Evolutionary conservation across 2,888 invertebrate species (phyloP).

Genomic region (Adineta ricciae): DNA sequence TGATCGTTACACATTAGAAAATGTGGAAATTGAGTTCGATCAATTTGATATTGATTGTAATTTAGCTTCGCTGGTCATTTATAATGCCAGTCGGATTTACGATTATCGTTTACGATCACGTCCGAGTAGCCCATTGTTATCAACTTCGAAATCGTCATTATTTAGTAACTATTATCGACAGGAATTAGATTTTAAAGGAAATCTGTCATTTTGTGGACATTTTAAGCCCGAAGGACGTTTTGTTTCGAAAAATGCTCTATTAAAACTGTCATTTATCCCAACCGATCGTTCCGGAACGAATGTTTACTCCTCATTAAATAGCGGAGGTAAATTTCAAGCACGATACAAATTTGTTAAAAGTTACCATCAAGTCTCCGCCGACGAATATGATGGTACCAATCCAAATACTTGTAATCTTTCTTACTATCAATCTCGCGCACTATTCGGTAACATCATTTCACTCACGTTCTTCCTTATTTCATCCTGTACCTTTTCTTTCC

Average conservation of each 20-base stretch:
- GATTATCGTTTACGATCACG: background rate
- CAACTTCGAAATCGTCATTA: background rate
- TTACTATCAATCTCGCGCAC: background rate
- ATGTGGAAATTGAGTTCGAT: slow-evolving; percentile 14
- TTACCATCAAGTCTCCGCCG: slow-evolving; percentile 2
- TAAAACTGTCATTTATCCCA: background rate
- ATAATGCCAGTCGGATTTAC: background rate
- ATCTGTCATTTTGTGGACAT: slow-evolving; percentile 8
- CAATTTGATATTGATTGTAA: background rate
- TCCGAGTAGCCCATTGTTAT: background rate
- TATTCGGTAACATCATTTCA: background rate
- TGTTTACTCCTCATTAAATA: background rate
- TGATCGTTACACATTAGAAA: slow-evolving; percentile 23
- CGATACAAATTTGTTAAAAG: background rate
- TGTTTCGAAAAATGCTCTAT: background rate
- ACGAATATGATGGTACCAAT: background rate
- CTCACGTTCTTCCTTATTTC: no score
- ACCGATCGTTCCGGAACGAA: background rate
- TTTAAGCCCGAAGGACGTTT: slow-evolving; percentile 16
- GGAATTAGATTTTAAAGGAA: background rate
- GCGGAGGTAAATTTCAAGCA: background rate
- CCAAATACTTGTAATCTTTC: slow-evolving; percentile 9
- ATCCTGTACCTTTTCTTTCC: background rate
- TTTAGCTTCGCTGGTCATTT: background rate
- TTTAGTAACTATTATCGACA: slow-evolving; percentile 19